Evolutionary conservation across 2,113 vertebrate species (phyloP).

Genomic region (Eudyptes chrysolophus): DNA sequence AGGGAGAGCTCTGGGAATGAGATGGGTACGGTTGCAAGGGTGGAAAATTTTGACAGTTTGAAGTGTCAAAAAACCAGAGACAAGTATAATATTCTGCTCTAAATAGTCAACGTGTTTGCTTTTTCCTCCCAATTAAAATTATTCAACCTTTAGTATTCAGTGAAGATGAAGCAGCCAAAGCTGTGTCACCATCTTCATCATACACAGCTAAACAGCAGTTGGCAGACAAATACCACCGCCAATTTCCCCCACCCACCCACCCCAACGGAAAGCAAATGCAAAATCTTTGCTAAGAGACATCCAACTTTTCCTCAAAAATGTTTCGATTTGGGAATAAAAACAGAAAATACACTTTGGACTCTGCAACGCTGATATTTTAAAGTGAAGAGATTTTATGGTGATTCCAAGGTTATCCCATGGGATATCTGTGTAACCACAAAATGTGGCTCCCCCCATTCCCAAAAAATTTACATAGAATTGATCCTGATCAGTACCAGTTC

Average conservation of each 20-base stretch:
- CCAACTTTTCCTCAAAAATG: neutral
- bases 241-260: neutral
- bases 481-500: neutral
- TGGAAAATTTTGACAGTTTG: neutral
- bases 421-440: neutral
- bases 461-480: neutral
- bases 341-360: neutral
- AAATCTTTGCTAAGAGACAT: neutral
- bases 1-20: neutral
- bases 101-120: neutral
- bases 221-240: neutral
- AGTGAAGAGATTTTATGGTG: neutral
- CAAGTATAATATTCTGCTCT: neutral
- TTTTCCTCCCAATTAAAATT: neutral
- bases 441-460: neutral
- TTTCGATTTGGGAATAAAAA: neutral
- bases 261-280: neutral
- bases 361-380: neutral
- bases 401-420: neutral
- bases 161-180: constrained; percentile 35
- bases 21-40: neutral
- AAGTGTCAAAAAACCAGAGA: neutral
- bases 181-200: neutral
- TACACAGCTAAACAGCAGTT: neutral
- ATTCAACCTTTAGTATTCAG: neutral